Evolutionary conservation across 1,140 invertebrate genomes (phyloP).

Genomic region (Euura saliciscinereae): DNA sequence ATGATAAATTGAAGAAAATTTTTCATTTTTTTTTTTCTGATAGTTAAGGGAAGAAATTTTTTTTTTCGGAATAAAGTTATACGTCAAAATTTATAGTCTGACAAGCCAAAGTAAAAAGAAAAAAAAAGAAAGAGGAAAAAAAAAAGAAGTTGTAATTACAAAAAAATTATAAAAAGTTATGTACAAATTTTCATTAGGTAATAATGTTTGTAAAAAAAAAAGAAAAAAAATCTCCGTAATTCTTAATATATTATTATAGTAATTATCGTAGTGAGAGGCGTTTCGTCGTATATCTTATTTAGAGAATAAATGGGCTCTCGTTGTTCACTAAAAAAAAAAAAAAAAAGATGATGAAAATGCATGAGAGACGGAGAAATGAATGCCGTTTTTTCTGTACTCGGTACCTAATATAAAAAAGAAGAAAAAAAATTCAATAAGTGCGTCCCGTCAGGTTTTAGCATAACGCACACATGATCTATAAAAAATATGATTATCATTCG

Average conservation of each 20-base stretch:
- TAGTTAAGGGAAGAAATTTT: too few relatives aligned
- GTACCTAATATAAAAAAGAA: not conserved
- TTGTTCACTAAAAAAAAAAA: not conserved
- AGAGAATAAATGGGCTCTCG: not conserved
- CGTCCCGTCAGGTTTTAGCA: not conserved
- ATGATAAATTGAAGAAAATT: not conserved
- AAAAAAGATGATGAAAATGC: not conserved
- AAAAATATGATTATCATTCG: not conserved
- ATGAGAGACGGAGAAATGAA: not conserved
- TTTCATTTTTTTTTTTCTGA: not conserved
- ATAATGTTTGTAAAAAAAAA: constrained; percentile 51
- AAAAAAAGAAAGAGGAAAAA: constrained; percentile 22
- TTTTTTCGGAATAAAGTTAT: constrained; percentile 16
- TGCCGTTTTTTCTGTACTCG: not conserved
- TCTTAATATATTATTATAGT: not conserved
- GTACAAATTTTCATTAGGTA: constrained; percentile 55
- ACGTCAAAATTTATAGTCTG: constrained; percentile 42
- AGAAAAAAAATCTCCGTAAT: constrained; percentile 22
- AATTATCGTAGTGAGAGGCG: not conserved
- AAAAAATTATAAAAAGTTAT: constrained; percentile 41
- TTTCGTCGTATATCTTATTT: not conserved
- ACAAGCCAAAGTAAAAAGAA: constrained; percentile 45
- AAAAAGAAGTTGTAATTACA: constrained; percentile 44
- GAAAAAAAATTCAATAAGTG: not conserved
- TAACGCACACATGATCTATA: constrained; percentile 1